A percentile compares a stretch with the other conserved stretches of the same genome.
These are phyloP conservation scores for Cerastis leucographa DNA, from an alignment of 2,888 invertebrate genomes.

Conservation along the genomic window DNA sequence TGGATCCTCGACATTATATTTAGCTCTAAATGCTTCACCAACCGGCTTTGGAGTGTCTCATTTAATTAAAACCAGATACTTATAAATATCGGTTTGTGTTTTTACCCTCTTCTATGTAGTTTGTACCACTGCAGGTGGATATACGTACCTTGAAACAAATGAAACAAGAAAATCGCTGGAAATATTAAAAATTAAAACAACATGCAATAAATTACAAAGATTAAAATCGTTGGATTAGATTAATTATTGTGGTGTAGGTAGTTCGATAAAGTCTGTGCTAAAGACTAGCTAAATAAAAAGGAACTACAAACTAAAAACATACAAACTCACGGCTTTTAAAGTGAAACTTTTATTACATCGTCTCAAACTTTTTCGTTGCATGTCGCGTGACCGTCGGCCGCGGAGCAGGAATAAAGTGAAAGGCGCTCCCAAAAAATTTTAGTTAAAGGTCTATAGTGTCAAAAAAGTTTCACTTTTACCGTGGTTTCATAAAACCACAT, in stretches of 20 bases:
- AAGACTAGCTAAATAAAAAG: background rate
- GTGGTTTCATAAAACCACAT: too few relatives aligned
- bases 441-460: too few relatives aligned
- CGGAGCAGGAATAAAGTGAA: too few relatives aligned
- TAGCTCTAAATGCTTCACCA: constrained; percentile 43
- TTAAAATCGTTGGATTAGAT: background rate
- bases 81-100: constrained; percentile 11
- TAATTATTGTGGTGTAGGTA: too few relatives aligned
- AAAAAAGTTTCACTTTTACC: too few relatives aligned
- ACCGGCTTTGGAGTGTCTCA: constrained; percentile 9
- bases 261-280: too few relatives aligned
- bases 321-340: background rate
- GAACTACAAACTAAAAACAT: background rate
- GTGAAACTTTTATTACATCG: too few relatives aligned
- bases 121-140: background rate
- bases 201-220: background rate
- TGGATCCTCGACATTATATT: constrained; percentile 31
- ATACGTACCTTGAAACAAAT: background rate
- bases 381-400: too few relatives aligned
- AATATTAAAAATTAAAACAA: too few relatives aligned
- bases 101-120: background rate
- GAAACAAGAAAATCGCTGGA: background rate
- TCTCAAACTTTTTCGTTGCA: too few relatives aligned
- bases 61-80: constrained; percentile 49
- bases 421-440: too few relatives aligned